Base-by-base conservation (phyloP, 37 sponge, comb jelly and placozoan genomes). In the Dysidea cf. avara region DNA sequence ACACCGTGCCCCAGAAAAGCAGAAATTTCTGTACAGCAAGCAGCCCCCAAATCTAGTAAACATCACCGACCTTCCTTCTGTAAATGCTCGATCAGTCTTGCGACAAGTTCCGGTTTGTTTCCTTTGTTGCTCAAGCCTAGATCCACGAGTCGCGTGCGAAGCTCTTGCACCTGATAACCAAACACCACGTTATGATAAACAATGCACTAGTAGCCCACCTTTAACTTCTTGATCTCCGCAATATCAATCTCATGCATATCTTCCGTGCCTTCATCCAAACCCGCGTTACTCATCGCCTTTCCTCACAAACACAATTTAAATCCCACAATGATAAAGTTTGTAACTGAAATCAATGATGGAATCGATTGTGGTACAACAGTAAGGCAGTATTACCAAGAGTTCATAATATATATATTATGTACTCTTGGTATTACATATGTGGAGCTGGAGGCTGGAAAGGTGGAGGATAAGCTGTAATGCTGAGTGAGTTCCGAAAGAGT, bases 31-130 rank as follows among this genome's bases (percentile, higher is more conserved):
- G 24, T 25, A 7, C 3, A 25, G 7, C 56, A 5, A 25, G 56
- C 56, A 54, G 24, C 5, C 2, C 24, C 24, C 56, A 54, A 6
- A 25, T 25, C 24, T 6, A 54, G 3, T 7, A 25, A 54, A 25
- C 7, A 5, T 25, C n/a, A n/a, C 72, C 14, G 29, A 89, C 84
- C 90, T 69, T 82, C 76, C 26, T 74, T 81, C 18, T 59, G 64
- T 24, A 83, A 70, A 53, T 80, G 83, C 24, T 79, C 81, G 53
- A 87, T 87, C 37, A 92, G 62, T 18, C 87, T 78, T 17, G 76
- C 71, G 25, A 92, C 50, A 20, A 92, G 71, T 40, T 92, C 87
- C 3, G 79, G 66, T 38, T 92, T 92, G 0, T 84, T 92, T 16
- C 92, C 92, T 29, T 83, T 87, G 38, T 76, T 76, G 3, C 73